Evolutionary conservation across 2,113 vertebrate species (phyloP).

Genomic region (Alexandromys fortis): DNA sequence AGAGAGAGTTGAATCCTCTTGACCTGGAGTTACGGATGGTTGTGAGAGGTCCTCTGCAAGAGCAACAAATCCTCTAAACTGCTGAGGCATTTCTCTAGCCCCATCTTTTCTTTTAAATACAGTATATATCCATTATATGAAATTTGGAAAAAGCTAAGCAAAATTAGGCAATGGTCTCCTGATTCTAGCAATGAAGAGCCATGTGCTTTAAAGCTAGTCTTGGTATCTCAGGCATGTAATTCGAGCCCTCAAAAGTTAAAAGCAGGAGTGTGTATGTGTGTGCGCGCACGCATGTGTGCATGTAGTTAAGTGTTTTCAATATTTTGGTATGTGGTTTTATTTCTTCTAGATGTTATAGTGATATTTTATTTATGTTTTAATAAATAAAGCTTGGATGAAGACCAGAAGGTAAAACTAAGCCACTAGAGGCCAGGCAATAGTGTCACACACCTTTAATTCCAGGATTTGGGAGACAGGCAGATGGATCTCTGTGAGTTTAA

Average conservation of each 20-base stretch:
- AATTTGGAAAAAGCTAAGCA: slow-evolving; percentile 40
- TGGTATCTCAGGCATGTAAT: background rate
- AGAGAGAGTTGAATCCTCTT: background rate
- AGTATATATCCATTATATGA: slow-evolving; percentile 16
- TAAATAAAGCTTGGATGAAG: too few relatives aligned
- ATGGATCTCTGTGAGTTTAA: too few relatives aligned
- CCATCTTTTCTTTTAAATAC: slow-evolving; percentile 7
- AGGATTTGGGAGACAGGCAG: too few relatives aligned
- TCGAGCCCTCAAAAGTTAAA: background rate
- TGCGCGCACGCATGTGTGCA: too few relatives aligned
- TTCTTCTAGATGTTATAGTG: background rate
- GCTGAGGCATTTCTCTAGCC: background rate
- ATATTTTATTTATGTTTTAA: too few relatives aligned
- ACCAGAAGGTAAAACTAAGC: too few relatives aligned
- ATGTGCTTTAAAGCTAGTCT: background rate
- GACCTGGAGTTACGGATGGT: background rate
- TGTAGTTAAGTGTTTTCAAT: slow-evolving; percentile 16
- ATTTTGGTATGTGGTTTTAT: slow-evolving; percentile 35
- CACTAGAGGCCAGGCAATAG: too few relatives aligned
- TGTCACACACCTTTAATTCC: too few relatives aligned
- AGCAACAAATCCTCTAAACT: background rate
- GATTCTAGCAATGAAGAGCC: slow-evolving; percentile 8
- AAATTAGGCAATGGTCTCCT: slow-evolving; percentile 47
- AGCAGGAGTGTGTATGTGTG: background rate
- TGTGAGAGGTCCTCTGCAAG: background rate